Conservation (phyloP, 2,888 invertebrate genomes). For the Heliconius erato region DNA sequence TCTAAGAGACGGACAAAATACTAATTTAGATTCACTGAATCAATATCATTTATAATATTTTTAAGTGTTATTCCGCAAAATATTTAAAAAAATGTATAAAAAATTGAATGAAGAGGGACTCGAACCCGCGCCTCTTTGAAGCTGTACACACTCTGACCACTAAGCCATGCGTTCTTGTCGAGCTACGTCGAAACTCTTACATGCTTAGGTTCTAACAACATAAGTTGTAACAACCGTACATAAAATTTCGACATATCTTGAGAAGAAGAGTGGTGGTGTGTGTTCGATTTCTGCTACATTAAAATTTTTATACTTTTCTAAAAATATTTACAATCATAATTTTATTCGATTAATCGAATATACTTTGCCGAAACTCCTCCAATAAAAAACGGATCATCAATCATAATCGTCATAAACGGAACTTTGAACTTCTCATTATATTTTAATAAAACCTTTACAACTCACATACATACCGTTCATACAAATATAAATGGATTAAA, state of each 20-base stretch:
- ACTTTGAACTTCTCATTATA: not conserved
- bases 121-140: no score
- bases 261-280: not conserved
- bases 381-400: not conserved
- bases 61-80: not conserved
- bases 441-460: constrained; percentile 32
- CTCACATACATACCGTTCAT: constrained; percentile 60
- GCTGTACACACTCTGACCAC: no score
- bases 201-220: not conserved
- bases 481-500: constrained; percentile 57
- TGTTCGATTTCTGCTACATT: not conserved
- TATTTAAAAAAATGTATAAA: not conserved
- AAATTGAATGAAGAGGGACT: not conserved
- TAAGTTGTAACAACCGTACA: not conserved
- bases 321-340: not conserved
- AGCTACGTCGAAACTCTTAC: not conserved
- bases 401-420: not conserved
- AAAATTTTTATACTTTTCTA: not conserved
- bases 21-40: not conserved
- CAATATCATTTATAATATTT: not conserved
- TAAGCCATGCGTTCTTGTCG: no score
- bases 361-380: not conserved
- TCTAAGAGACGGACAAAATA: not conserved
- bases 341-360: not conserved
- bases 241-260: not conserved